Evolutionary conservation across 2,113 vertebrate species (phyloP), one percentile per base, ranked within the genome.

Genomic region (Oncorhynchus tshawytscha): DNA sequence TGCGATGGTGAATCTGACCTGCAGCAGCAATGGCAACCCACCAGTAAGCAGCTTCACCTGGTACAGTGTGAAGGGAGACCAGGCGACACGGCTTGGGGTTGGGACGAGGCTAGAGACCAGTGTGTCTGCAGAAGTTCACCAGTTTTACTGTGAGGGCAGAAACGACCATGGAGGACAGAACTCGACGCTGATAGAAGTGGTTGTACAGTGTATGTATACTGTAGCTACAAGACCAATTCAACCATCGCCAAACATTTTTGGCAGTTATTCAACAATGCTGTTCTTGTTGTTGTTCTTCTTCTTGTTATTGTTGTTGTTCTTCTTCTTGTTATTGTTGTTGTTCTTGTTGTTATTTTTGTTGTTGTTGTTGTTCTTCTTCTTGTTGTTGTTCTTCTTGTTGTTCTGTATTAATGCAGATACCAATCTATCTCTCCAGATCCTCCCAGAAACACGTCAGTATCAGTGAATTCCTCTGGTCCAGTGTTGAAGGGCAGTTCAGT

Each of bases 291-390:
- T 34, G 1, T 34, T 34, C 31, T 34, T 34, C 1, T 34, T 34
- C 0, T 34, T 34, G 0, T 34, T 34, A 1, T 34, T 34, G 0
- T 34, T 34, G 1, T 7, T 34, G 0, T 34, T 34, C 0, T 1
- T 34, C 1, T 7, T 34, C 0, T 34, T 34, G 0, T 8, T 34
- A 0, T 34, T 34, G 0, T 34, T 34, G 0, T 34, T 34, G 6
- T 34, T 34, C 0, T 34, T 34, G 0, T 34, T 34, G 0, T 34
- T 34, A 0, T 7, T 34, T 0, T 34, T 34, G 0, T 9, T 9
- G 0, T 34, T 34, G 0, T 39, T 39, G 0, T 34, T 34, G 1
- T 16, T 57, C 0, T 13, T 18, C 0, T 18, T 57, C 0, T 18
- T 15, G 0, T 18, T 4, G 0, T 18, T 4, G 15, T 13, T 7